Conservation (phyloP, 2,888 invertebrate genomes). For the Galerucella calmariensis region DNA sequence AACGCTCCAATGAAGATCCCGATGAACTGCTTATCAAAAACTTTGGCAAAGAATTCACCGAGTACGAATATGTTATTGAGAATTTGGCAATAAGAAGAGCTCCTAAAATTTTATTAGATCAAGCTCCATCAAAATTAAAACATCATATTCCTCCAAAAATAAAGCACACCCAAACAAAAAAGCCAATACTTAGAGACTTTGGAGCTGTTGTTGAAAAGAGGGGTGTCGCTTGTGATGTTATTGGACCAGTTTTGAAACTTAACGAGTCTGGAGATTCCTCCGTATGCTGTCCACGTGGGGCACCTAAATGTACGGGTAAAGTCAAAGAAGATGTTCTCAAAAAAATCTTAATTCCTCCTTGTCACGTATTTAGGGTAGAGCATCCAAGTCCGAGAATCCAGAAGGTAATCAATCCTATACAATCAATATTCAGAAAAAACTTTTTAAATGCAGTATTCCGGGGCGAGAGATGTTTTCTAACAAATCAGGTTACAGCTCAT, state of each 20-base stretch:
- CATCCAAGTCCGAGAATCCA: conserved; percentile 6
- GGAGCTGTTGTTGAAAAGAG: conserved; percentile 19
- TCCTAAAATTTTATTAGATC: conserved; percentile 47
- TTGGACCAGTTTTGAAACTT: conserved; percentile 30
- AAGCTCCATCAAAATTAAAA: conserved; percentile 18
- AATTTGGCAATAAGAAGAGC: conserved; percentile 48
- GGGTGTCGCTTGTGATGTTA: background rate
- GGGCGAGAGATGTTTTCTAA: too few relatives aligned
- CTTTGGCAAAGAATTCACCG: conserved; percentile 47
- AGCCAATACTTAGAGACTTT: conserved; percentile 16
- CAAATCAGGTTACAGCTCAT: too few relatives aligned
- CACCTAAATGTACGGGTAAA: conserved; percentile 9
- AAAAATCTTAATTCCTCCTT: conserved; percentile 31
- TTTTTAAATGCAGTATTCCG: too few relatives aligned
- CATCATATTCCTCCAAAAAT: conserved; percentile 28
- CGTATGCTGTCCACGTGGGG: background rate
- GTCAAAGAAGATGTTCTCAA: conserved; percentile 30
- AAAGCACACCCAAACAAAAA: conserved; percentile 30
- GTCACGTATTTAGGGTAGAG: conserved; percentile 13
- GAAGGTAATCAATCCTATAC: conserved; percentile 1
- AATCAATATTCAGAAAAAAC: too few relatives aligned
- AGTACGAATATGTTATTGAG: conserved; percentile 51
- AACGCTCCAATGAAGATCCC: conserved; percentile 32
- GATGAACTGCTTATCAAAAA: conserved; percentile 43
- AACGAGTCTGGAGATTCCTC: background rate